Evolutionary conservation across 2,113 vertebrate genomes (phyloP).

Genomic region (Aphelocoma coerulescens): DNA sequence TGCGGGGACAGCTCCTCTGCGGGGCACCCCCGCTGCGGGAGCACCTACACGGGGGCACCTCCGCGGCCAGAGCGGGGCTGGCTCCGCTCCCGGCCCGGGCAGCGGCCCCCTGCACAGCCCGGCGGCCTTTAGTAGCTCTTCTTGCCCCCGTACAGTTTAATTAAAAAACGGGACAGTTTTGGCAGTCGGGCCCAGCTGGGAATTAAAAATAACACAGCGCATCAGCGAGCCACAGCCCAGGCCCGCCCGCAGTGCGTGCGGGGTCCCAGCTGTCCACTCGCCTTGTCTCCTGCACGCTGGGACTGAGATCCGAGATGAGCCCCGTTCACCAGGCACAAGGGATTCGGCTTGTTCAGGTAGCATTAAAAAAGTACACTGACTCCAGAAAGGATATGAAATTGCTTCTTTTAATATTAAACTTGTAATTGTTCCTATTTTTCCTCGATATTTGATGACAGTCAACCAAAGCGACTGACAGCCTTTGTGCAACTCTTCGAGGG

Average conservation of each 20-base stretch:
- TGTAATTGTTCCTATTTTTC: neutral
- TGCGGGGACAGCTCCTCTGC: neutral
- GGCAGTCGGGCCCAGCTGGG: neutral
- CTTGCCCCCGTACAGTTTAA: neutral
- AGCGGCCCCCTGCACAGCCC: neutral
- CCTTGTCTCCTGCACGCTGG: neutral
- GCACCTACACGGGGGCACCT: too few species aligned
- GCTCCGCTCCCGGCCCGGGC: neutral
- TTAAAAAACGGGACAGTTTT: slow-evolving; percentile 12
- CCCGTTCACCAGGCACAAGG: neutral
- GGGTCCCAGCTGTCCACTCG: neutral
- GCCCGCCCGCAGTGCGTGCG: neutral
- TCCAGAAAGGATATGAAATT: neutral
- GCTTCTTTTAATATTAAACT: slow-evolving; percentile 28
- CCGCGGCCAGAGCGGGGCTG: neutral
- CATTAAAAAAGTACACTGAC: neutral
- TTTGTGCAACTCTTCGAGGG: slow-evolving; percentile 4
- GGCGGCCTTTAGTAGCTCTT: neutral
- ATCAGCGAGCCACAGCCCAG: neutral
- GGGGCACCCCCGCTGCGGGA: neutral
- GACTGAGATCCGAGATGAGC: neutral
- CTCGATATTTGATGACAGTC: neutral
- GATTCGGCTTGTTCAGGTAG: neutral
- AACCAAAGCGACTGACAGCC: neutral
- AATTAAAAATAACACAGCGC: neutral